Evolutionary conservation across 1,140 invertebrate species (phyloP).

Genomic region (Drosophila tristis): DNA sequence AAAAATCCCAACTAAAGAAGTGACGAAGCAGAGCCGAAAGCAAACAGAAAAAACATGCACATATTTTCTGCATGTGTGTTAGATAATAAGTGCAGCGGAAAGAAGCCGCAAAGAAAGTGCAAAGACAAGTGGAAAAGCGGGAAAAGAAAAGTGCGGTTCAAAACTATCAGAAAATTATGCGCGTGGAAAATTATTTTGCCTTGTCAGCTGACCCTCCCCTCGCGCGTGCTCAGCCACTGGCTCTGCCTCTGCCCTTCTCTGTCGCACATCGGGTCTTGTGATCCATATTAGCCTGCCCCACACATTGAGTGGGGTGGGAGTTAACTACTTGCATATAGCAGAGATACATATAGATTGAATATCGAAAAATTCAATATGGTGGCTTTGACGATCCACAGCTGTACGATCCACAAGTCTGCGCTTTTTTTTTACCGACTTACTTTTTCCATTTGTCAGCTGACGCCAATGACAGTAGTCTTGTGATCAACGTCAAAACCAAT

Average conservation of each 20-base stretch:
- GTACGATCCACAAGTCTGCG: conserved; percentile 4
- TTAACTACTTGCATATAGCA: too few relatives aligned
- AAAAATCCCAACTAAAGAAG: conserved; percentile 31
- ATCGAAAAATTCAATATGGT: conserved; percentile 65
- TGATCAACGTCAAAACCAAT: conserved; percentile 76
- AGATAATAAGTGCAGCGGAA: conserved; percentile 63
- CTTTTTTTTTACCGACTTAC: conserved; percentile 20
- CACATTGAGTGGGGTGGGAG: neutral
- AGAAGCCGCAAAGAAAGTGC: neutral
- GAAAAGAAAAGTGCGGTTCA: conserved; percentile 43
- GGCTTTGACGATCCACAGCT: conserved; percentile 12
- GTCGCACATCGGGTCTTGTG: conserved; percentile 58
- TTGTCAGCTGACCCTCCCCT: conserved; percentile 71
- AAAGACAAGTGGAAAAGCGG: conserved; percentile 14
- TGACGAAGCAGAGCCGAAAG: conserved; percentile 52
- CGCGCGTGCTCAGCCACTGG: conserved; percentile 18
- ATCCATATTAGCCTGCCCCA: conserved; percentile 31
- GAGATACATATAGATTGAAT: neutral
- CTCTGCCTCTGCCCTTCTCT: conserved; percentile 9
- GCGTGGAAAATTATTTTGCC: conserved; percentile 55
- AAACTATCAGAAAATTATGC: conserved; percentile 31
- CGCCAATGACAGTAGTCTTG: conserved; percentile 73
- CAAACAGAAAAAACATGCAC: conserved; percentile 20
- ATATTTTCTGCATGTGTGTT: conserved; percentile 44
- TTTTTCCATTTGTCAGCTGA: conserved; percentile 75